phyloP scores from a whole-genome alignment of 2,113 vertebrate genomes.

The Sminthopsis crassicaudata region DNA sequence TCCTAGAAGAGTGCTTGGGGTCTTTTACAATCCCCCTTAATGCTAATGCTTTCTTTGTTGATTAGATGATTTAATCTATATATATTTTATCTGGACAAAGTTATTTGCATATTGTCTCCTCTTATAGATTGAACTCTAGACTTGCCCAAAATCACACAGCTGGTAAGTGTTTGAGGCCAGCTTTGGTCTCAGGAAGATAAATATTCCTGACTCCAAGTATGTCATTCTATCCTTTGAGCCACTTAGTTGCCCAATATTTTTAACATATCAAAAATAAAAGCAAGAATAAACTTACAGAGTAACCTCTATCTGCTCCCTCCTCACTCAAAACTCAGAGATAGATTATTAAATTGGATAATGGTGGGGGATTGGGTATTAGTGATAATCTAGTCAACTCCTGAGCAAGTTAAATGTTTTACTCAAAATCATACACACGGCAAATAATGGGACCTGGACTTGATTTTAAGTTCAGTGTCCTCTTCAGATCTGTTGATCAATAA shows the following conservation, averaged over 20 bases:
- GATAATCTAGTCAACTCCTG: neutral
- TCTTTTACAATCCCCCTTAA: too few species aligned
- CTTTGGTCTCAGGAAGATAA: neutral
- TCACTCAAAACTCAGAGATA: neutral
- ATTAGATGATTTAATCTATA: too few species aligned
- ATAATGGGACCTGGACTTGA: neutral
- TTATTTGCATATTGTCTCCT: too few species aligned
- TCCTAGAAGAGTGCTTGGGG: too few species aligned
- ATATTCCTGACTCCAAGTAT: neutral
- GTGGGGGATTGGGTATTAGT: neutral
- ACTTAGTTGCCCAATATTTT: neutral
- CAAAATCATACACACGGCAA: neutral
- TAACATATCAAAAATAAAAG: neutral
- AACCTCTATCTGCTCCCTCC: neutral
- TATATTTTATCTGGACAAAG: too few species aligned
- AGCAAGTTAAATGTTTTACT: neutral
- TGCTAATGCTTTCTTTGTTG: too few species aligned
- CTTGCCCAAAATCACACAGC: neutral
- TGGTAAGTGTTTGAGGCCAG: neutral
- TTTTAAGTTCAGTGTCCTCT: neutral
- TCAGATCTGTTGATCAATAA: neutral
- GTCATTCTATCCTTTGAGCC: neutral
- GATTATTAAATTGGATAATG: neutral
- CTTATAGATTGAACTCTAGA: neutral
- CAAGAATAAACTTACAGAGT: neutral